These are phyloP conservation scores for Sphaeridia pumilis DNA, from an alignment of 2,888 invertebrate genomes.

Conservation along the genomic window DNA sequence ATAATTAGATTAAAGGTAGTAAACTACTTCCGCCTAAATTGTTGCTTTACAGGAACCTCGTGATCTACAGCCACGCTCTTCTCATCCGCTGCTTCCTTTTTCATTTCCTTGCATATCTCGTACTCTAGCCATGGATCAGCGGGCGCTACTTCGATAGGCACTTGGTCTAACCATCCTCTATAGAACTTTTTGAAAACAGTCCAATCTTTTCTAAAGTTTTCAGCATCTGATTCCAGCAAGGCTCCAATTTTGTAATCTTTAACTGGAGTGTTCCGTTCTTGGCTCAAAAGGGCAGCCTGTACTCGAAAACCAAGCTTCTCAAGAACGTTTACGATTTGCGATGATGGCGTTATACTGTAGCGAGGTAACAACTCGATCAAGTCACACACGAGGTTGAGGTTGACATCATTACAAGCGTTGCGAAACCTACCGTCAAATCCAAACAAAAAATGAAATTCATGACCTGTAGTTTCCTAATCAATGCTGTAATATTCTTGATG, in stretches of 20 bases:
- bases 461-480: too few relatives aligned
- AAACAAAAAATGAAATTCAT: too few relatives aligned
- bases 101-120: too few relatives aligned
- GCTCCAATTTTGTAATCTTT: slow-evolving; percentile 22
- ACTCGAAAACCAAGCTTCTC: slow-evolving; percentile 54
- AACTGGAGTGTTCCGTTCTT: not conserved
- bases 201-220: slow-evolving; percentile 22
- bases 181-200: slow-evolving; percentile 21
- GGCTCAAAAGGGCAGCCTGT: too few relatives aligned
- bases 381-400: slow-evolving; percentile 56
- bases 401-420: slow-evolving; percentile 46
- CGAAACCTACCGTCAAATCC: too few relatives aligned
- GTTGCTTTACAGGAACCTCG: too few relatives aligned
- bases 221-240: slow-evolving; percentile 15
- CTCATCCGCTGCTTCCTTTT: too few relatives aligned
- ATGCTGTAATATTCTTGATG: too few relatives aligned
- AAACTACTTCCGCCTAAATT: too few relatives aligned
- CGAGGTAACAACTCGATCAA: slow-evolving; percentile 54
- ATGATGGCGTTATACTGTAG: slow-evolving; percentile 52
- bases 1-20: too few relatives aligned
- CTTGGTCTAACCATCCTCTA: slow-evolving; percentile 15
- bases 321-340: slow-evolving; percentile 50
- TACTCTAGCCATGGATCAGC: slow-evolving; percentile 10
- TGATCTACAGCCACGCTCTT: too few relatives aligned
- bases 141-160: slow-evolving; percentile 4